These are phyloP conservation scores for Clinocottus analis DNA, from an alignment of 2,113 vertebrate species.

Conservation along the genomic window DNA sequence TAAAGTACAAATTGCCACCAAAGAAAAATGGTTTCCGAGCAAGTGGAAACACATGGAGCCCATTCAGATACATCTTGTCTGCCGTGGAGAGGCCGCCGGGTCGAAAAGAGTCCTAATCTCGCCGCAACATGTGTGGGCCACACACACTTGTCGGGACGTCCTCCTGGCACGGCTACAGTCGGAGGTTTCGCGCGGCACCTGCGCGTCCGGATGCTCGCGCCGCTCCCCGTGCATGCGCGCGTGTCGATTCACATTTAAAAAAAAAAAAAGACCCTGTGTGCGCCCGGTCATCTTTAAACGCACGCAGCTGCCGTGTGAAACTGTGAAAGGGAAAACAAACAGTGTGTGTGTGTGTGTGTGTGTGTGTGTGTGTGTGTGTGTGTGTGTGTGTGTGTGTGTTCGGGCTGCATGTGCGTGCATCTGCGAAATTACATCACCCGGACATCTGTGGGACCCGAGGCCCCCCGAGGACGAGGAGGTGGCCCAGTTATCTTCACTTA, in stretches of 20 bases:
- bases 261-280: conserved; percentile 29
- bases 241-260: conserved; percentile 37
- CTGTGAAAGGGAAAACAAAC: conserved; percentile 19
- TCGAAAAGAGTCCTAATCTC: conserved; percentile 29
- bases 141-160: conserved; percentile 40
- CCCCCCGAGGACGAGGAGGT: conserved; percentile 5
- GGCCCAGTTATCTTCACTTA: conserved; percentile 40
- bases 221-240: conserved; percentile 16
- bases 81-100: conserved; percentile 32
- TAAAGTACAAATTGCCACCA: conserved; percentile 52
- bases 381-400: too few species aligned
- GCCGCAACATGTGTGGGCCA: conserved; percentile 67
- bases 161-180: conserved; percentile 71
- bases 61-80: conserved; percentile 42
- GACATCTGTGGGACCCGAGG: conserved; percentile 38
- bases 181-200: conserved; percentile 50
- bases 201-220: conserved; percentile 32
- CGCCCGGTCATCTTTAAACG: conserved; percentile 60
- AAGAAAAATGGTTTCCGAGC: conserved; percentile 56
- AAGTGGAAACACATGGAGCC: conserved; percentile 57
- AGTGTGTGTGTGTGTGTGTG: background rate
- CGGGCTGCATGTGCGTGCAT: conserved; percentile 1
- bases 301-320: conserved; percentile 62
- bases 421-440: conserved; percentile 7
- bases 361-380: too few species aligned